phyloP scores from a whole-genome alignment of 2,113 vertebrate genomes.

The Corapipo altera region DNA sequence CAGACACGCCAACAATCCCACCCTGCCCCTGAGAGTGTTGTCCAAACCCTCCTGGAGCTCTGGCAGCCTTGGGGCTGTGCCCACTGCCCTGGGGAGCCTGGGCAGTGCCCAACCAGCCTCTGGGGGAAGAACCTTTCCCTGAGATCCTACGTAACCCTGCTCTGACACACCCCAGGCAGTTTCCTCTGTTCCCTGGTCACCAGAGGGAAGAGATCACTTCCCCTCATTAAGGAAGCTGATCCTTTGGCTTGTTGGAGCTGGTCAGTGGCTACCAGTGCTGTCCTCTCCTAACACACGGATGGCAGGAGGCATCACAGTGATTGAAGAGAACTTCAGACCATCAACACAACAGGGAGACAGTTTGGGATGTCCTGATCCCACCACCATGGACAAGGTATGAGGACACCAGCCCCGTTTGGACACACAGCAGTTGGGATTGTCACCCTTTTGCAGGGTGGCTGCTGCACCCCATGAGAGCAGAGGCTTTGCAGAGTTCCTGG shows the following conservation, averaged over 20 bases:
- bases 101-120: neutral
- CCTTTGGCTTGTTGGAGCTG: neutral
- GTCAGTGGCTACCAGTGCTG: neutral
- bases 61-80: neutral
- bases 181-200: neutral
- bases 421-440: neutral
- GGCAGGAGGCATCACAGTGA: accelerated
- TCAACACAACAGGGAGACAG: neutral
- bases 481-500: neutral
- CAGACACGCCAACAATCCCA: neutral
- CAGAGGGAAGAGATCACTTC: neutral
- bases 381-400: accelerated
- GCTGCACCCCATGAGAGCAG: neutral
- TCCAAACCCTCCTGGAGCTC: neutral
- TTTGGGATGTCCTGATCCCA: neutral
- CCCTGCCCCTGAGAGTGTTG: accelerated
- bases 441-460: neutral
- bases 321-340: neutral
- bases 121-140: neutral
- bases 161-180: accelerated
- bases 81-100: neutral
- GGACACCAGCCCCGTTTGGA: neutral
- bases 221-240: neutral
- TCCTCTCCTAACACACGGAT: neutral
- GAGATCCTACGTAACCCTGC: accelerated